Conservation (phyloP, 2,113 vertebrate genomes). For the Ginglymostoma cirratum region DNA sequence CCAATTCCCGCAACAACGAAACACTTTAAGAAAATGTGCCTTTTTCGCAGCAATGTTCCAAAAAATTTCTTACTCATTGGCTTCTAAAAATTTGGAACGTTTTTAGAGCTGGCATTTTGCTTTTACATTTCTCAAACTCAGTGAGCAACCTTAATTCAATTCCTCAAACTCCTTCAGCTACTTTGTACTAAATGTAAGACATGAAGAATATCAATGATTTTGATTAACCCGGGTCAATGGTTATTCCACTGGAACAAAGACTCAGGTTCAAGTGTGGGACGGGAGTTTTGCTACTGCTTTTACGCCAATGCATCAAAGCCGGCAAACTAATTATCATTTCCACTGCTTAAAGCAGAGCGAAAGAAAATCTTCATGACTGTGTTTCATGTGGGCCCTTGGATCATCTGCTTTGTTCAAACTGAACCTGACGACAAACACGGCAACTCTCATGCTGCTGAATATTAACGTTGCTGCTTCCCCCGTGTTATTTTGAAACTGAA, state of each 20-base stretch:
- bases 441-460: background rate
- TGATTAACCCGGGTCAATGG: background rate
- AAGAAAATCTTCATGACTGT: background rate
- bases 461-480: background rate
- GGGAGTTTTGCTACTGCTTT: background rate
- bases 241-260: background rate
- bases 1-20: too few species aligned
- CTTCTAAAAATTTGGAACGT: background rate
- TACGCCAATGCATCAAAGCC: background rate
- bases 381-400: background rate
- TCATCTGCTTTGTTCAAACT: background rate
- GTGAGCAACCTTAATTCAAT: background rate
- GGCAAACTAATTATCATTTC: background rate
- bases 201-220: background rate
- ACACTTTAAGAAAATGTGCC: too few species aligned
- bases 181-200: background rate
- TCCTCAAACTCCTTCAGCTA: background rate
- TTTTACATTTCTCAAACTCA: background rate
- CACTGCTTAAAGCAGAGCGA: background rate
- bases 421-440: background rate
- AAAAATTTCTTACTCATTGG: background rate
- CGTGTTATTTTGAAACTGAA: background rate
- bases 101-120: background rate
- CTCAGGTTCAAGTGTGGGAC: background rate
- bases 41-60: too few species aligned